A percentile compares a stretch with the other conserved stretches of the same genome.
phyloP scores from a whole-genome alignment of 2,113 vertebrate genomes.

The Pygoscelis adeliae region DNA sequence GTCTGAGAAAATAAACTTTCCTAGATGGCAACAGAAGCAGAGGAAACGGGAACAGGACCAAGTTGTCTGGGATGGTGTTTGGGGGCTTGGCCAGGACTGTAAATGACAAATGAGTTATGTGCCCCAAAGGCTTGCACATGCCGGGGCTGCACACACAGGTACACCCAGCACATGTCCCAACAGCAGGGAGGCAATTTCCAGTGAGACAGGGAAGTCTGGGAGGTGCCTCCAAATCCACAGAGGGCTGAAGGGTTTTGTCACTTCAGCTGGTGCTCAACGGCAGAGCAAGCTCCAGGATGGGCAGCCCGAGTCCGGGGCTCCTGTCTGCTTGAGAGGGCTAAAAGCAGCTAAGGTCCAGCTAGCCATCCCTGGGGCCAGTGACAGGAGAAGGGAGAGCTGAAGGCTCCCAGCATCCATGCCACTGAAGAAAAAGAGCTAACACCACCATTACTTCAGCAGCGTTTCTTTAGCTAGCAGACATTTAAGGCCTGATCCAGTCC shows the following conservation, averaged over 20 bases:
- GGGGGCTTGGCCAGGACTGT: neutral
- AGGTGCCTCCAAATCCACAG: neutral
- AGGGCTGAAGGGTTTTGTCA: neutral
- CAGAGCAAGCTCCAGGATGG: neutral
- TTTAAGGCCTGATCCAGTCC: neutral
- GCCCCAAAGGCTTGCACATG: neutral
- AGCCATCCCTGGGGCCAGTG: neutral
- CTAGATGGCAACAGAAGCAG: neutral
- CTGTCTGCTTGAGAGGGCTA: neutral
- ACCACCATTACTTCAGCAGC: neutral
- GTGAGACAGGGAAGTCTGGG: neutral
- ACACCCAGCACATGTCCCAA: neutral
- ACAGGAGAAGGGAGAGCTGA: neutral
- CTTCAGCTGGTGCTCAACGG: fast-evolving
- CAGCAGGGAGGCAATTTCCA: neutral
- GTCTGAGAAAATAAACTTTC: neutral
- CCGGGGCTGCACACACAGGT: neutral
- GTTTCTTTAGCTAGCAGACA: neutral
- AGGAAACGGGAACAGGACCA: neutral
- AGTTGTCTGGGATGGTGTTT: neutral
- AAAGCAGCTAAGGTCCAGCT: neutral
- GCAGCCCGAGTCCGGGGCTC: neutral
- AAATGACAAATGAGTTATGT: fast-evolving
- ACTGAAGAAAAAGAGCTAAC: neutral
- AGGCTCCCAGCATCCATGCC: neutral